Percentiles rank a stretch among this genome's conserved stretches.
Evolutionary conservation across 1,140 invertebrate genomes (phyloP).

Genomic region (Caenorhabditis brenneri): DNA sequence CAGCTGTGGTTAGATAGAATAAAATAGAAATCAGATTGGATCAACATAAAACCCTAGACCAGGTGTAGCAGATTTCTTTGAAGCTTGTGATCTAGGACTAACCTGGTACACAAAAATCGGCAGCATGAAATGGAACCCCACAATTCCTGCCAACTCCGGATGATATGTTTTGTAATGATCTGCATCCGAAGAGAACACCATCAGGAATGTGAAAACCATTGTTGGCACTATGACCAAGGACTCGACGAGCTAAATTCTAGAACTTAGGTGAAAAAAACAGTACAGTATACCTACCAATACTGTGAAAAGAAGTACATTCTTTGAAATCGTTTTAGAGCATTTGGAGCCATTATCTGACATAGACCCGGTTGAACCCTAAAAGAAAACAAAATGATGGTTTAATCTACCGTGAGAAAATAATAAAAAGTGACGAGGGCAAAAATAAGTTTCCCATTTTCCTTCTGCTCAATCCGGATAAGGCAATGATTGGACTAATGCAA

Average conservation of each 20-base stretch:
- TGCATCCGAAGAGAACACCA: neutral
- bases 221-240: neutral
- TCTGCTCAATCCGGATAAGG: neutral
- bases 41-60: neutral
- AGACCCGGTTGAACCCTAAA: slow-evolving; percentile 26
- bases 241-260: neutral
- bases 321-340: neutral
- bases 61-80: neutral
- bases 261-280: neutral
- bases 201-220: neutral
- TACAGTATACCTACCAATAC: neutral
- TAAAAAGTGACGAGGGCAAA: neutral
- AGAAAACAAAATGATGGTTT: neutral
- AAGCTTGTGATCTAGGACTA: neutral
- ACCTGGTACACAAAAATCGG: slow-evolving; percentile 25
- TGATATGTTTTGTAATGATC: slow-evolving; percentile 23
- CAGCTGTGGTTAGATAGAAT: neutral
- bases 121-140: neutral
- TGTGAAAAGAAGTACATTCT: neutral
- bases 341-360: neutral
- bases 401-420: neutral
- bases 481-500: neutral
- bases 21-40: slow-evolving; percentile 18
- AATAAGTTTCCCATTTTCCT: too few relatives aligned
- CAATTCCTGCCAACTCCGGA: neutral